Percentiles rank a stretch among this genome's conserved stretches.
These are phyloP conservation scores for Brachionus rubens DNA, from an alignment of 1,140 invertebrate genomes.

Conservation along the genomic window DNA sequence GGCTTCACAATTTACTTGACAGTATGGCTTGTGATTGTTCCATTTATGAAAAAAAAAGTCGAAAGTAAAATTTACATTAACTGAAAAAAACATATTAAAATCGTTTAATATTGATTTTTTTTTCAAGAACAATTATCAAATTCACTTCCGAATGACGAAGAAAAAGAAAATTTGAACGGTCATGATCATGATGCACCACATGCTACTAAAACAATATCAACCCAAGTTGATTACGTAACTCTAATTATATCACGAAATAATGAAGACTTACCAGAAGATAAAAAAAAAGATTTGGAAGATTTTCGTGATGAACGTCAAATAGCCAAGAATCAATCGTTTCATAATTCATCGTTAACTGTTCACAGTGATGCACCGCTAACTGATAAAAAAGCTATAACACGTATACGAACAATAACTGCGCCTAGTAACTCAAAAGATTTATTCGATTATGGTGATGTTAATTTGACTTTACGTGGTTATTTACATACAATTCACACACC, in stretches of 20 bases:
- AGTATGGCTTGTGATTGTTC: conserved; percentile 46
- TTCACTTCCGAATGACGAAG: background rate
- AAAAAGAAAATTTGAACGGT: background rate
- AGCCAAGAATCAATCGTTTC: background rate
- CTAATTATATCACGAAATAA: conserved; percentile 12
- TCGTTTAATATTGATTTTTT: background rate
- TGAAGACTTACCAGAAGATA: background rate
- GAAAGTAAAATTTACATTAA: conserved; percentile 14
- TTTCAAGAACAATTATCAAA: conserved; percentile 35
- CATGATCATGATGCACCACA: background rate
- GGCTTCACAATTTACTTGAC: conserved; percentile 70
- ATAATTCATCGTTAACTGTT: conserved; percentile 10
- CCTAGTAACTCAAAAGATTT: conserved; percentile 1
- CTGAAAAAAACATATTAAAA: background rate
- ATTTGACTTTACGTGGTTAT: conserved; percentile 23
- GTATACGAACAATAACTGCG: conserved; percentile 4
- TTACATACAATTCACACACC: conserved; percentile 36
- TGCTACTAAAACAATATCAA: background rate
- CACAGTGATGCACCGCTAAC: background rate
- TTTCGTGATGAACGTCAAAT: conserved; percentile 2
- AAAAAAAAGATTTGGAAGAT: conserved; percentile 27
- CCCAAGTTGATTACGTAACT: conserved; percentile 44
- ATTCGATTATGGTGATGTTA: conserved; percentile 28
- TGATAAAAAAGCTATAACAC: conserved; percentile 1
- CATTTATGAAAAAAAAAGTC: conserved; percentile 64